Evolutionary conservation across 2,888 invertebrate species (phyloP), one percentile per base, ranked within the genome.

Genomic region (Hirudinaria manillensis): DNA sequence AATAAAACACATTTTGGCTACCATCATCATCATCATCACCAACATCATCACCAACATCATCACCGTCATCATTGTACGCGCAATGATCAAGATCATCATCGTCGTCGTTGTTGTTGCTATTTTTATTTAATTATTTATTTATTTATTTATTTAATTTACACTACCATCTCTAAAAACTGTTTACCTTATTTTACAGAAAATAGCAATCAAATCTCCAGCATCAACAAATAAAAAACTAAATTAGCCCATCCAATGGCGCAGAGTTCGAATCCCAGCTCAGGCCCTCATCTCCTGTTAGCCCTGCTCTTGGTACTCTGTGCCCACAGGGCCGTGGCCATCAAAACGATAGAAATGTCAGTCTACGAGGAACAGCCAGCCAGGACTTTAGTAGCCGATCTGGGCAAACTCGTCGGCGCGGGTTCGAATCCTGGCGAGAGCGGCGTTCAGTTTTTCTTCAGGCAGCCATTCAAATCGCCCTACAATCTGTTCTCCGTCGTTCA

Each of bases 31-130:
- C 66, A 24, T 67, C 38, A 13, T 27, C 74, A 13, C 66, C 74
- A 66, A 34, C 61, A 66, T 65, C 73, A 73, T 65, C 73, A 51
- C 38, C 67, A 36, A 66, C 67, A 61, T 74, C 65, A 34, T 34
- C 67, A 67, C 29, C 67, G 67, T 68, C 68, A 51, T 45, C 74
- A 29, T 45, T 32, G 16, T n/a, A n/a, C n/a, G n/a, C n/a, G n/a
- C n/a, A n/a, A n/a, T n/a, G n/a, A n/a, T n/a, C n/a, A n/a, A n/a
- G n/a, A n/a, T 51, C 74, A 34, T 74, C 74, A 68, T 68, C 74
- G 21, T 75, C 56, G 27, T 2, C 19, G 29, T 61, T 10, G 10
- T 61, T 61, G 10, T 61, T 29, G 13, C 10, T 29, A 19, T 61
- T 29, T 7, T 29, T 61, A 24, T 16, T 2, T 45, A 6, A 45